Evolutionary conservation across 2,113 vertebrate species (phyloP), one percentile per base, ranked within the genome.

Genomic region (Galbula dea): DNA sequence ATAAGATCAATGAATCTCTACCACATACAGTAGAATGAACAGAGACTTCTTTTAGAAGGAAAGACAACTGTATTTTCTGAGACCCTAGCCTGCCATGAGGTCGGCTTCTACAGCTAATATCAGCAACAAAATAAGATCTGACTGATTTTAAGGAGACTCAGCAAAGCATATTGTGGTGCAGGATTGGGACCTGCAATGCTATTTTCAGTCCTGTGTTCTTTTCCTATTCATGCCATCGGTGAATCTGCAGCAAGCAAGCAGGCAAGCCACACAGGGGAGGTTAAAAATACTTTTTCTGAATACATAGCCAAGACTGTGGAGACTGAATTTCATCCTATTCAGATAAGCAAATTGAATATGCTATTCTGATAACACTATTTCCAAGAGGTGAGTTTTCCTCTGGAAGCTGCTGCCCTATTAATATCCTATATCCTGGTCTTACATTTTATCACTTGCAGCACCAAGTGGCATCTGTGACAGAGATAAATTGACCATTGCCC

Each of bases 261-360:
- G 77, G 43, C 66, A 68, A 91, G 76, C 36, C 83, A 91, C 61
- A 39, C 41, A 81, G 73, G 48, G 48, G 30, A 81, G 48, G 52
- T 67, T 84, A 81, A 78, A 96, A 89, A 93, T 63, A 59, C 58
- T 37, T 77, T 55, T 82, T 59, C 83, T 75, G 72, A 90, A 81
- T 79, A 68, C 41, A 52, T 4, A 88, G 80, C 52, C 69, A 69
- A 86, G 68, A 90, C 11, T 75, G 48, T 19, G 23, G 41, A 86
- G 57, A 27, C 63, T 36, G 65, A 81, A 58, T n/a, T 80, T 77
- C 86, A 78, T 54, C 32, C 48, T 67, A 0, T n/a, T 59, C 68
- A 77, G 77, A 84, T 61, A 78, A 83, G 69, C 27, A 92, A 92
- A 90, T 10, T 48, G 61, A 90, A 52, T 63, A 36, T 39, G 48